Conservation (phyloP, 2,797 vertebrate genomes). For the Arrhamphus sclerolepis region DNA sequence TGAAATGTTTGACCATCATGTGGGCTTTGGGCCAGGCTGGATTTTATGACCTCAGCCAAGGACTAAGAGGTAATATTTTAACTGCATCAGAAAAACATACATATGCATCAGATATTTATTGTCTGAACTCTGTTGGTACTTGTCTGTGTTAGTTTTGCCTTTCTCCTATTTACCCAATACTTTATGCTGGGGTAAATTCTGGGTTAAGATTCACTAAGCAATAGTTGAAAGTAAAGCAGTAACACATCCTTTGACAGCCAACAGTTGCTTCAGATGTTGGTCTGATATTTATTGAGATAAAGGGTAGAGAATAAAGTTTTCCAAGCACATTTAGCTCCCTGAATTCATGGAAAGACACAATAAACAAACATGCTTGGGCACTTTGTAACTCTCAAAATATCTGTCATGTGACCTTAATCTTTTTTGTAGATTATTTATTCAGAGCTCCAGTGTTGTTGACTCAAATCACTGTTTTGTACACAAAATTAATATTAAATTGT, state of each 20-base stretch:
- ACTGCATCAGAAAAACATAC: background rate
- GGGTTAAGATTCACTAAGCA: slow-evolving; percentile 37
- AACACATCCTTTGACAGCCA: background rate
- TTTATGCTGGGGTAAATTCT: slow-evolving; percentile 12
- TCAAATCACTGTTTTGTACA: too few relatives aligned
- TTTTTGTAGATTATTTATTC: too few relatives aligned
- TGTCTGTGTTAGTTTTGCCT: slow-evolving; percentile 11
- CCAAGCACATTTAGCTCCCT: background rate
- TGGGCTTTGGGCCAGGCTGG: slow-evolving; percentile 95
- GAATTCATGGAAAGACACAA: background rate
- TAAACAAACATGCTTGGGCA: too few relatives aligned
- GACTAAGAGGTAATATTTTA: slow-evolving; percentile 86
- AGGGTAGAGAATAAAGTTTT: slow-evolving; percentile 11
- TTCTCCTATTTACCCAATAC: slow-evolving; percentile 51
- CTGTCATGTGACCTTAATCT: too few relatives aligned
- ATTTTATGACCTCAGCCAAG: slow-evolving; percentile 89
- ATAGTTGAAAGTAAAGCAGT: slow-evolving; percentile 18
- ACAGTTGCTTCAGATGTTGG: slow-evolving; percentile 4
- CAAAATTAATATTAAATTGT: too few relatives aligned
- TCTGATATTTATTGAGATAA: slow-evolving; percentile 13
- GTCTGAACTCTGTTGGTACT: background rate
- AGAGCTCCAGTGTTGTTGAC: too few relatives aligned
- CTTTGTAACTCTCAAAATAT: too few relatives aligned
- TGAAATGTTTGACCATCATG: slow-evolving; percentile 93
- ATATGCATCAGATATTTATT: background rate